Base-by-base conservation (phyloP, 2,797 vertebrate species). In the Triplophysa bombifrons region DNA sequence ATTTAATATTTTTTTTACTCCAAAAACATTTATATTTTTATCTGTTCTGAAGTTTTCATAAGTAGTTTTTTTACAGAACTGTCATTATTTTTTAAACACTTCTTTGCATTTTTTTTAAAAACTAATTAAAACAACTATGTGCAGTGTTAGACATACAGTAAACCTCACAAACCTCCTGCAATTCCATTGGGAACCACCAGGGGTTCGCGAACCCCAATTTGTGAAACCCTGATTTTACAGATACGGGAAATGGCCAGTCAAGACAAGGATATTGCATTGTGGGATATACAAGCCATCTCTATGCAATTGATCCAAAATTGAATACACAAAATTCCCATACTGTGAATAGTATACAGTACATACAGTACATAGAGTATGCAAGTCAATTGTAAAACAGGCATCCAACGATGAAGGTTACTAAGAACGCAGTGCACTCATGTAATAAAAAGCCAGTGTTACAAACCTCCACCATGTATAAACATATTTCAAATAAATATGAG, bases 401-500 rank as follows among this genome's bases (percentile, higher is more conserved):
- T 64, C 25, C 14, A 17, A 34, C 12, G 19, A 50, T 34, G 44
- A 70, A 22, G 34, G 12, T 25, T 20, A 58, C 34, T 60, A 5
- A 60, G 5, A 41, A 65, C 19, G 3, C 19, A 51, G 27, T 13
- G 8, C 44, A 38, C 51, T 20, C 66, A 70, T 50, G 44, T 22
- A 69, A 61, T 25, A 10, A 63, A 19, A 12, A 78, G 10, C 17
- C 14, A 4, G 1, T 55, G 48, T 44, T 53, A 64, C 3, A 72
- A 78, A 65, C 34, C 20, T 44, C 17, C 41, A 48, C 22, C 61
- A 55, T 66, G 48, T 67, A 34, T 25, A 51, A 71, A 70, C 44
- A 72, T 66, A 17, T 58, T 67, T 55, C 25, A 79, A 46, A 46
- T 13, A 46, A 46, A 56, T 66, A 17, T 20, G 78, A 66, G 25